These are phyloP conservation scores for Zosterops borbonicus DNA, from an alignment of 2,113 vertebrate species.

Conservation along the genomic window DNA sequence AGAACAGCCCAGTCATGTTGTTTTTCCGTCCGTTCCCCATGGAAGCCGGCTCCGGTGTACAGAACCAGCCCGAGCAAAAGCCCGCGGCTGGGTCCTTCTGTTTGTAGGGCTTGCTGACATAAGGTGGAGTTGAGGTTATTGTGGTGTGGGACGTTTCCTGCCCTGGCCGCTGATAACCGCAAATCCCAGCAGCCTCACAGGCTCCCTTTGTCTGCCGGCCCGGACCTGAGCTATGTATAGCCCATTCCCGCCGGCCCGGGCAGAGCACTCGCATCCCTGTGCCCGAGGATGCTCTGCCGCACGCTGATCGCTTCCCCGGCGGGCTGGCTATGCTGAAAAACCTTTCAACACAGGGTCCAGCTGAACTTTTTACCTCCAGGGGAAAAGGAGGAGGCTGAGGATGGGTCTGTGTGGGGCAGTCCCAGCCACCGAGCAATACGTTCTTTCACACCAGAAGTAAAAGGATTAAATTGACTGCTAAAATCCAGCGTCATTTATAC, in stretches of 20 bases:
- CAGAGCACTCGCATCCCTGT: background rate
- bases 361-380: background rate
- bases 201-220: slow-evolving; percentile 33
- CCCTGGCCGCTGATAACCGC: slow-evolving; percentile 68
- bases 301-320: accelerated
- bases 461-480: slow-evolving; percentile 10
- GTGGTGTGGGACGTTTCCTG: slow-evolving; percentile 63
- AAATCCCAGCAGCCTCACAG: slow-evolving; percentile 58
- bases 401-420: background rate
- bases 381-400: background rate
- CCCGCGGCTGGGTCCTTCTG: slow-evolving; percentile 63
- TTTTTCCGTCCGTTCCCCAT: slow-evolving; percentile 66
- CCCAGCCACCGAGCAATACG: background rate
- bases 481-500: background rate
- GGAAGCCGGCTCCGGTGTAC: slow-evolving; percentile 73
- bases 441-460: background rate
- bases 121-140: slow-evolving; percentile 81
- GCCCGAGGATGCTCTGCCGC: background rate
- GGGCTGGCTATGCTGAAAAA: background rate
- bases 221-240: background rate
- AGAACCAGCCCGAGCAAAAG: slow-evolving; percentile 85
- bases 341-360: accelerated
- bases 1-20: slow-evolving; percentile 57
- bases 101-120: slow-evolving; percentile 88
- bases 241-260: background rate